These are phyloP conservation scores for Nycticryphes semicollaris DNA, from an alignment of 2,113 vertebrate species.

Conservation along the genomic window DNA sequence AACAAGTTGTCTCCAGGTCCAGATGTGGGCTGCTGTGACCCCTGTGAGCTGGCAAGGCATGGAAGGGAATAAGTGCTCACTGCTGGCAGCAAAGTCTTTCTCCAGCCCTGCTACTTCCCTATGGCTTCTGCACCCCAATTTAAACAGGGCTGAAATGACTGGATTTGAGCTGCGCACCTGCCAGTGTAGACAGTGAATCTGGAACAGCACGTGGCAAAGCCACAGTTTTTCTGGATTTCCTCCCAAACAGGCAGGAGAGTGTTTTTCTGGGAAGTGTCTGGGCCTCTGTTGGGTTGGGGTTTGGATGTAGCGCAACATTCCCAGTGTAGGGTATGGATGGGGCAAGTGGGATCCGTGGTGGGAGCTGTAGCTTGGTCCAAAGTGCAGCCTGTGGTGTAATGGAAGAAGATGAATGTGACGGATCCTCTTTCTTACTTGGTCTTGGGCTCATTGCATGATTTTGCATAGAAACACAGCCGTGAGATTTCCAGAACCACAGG, in stretches of 20 bases:
- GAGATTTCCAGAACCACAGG: neutral
- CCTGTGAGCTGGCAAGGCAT: neutral
- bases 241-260: neutral
- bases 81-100: neutral
- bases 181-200: neutral
- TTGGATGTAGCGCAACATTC: neutral
- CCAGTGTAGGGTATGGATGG: neutral
- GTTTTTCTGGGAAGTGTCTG: neutral
- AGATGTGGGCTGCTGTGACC: neutral
- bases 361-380: neutral
- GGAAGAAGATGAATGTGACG: neutral
- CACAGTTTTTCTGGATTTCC: neutral
- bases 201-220: neutral
- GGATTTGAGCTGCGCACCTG: neutral
- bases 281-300: neutral
- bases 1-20: neutral
- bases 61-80: neutral
- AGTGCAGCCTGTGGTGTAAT: neutral
- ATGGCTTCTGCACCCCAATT: neutral
- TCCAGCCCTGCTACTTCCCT: neutral
- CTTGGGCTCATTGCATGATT: accelerated
- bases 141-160: neutral
- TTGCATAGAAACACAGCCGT: neutral
- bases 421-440: neutral
- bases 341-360: neutral